Evolutionary conservation across 1,140 invertebrate species (phyloP).

Genomic region (Trichonephila inaurata): DNA sequence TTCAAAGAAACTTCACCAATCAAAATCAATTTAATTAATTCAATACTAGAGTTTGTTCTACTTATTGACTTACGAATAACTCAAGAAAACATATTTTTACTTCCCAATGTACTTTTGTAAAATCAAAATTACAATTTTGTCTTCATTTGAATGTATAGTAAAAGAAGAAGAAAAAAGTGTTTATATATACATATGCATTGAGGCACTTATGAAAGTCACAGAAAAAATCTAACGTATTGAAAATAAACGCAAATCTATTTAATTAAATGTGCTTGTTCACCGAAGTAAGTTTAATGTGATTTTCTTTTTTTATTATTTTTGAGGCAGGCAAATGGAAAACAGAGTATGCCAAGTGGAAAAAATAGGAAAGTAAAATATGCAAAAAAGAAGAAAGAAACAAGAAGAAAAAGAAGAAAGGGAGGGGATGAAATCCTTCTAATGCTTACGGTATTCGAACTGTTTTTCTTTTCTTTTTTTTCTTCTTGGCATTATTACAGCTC

Average conservation of each 20-base stretch:
- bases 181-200: background rate
- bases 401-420: background rate
- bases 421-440: background rate
- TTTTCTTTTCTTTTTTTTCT: background rate
- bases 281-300: slow-evolving; percentile 66
- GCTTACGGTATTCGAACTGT: background rate
- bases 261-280: slow-evolving; percentile 71
- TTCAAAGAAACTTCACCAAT: too few species aligned
- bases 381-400: background rate
- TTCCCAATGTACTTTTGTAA: background rate
- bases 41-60: too few species aligned
- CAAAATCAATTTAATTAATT: too few species aligned
- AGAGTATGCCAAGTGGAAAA: slow-evolving; percentile 49
- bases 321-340: slow-evolving; percentile 31
- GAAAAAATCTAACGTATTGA: slow-evolving; percentile 15
- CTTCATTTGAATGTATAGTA: background rate
- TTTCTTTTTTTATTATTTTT: slow-evolving; percentile 38
- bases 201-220: slow-evolving; percentile 8
- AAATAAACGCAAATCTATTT: slow-evolving; percentile 66
- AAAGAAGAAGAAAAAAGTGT: background rate
- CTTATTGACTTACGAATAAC: background rate
- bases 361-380: background rate
- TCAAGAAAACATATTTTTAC: background rate
- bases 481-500: background rate
- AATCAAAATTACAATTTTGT: background rate